Conservation (phyloP, 2,888 invertebrate genomes). For the Morpho achilles region DNA sequence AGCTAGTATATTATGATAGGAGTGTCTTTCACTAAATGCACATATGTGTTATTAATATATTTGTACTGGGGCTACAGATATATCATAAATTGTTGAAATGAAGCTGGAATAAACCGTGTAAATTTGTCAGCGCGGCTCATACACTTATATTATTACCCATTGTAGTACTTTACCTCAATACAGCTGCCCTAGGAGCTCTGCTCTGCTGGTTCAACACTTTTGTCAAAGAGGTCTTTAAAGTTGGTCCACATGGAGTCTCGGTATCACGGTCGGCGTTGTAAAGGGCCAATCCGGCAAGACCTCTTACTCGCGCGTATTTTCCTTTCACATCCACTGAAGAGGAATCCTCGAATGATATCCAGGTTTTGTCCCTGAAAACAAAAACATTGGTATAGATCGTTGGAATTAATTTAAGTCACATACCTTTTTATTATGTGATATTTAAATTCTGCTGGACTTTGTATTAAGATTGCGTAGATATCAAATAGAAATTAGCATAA, state of each 20-base stretch:
- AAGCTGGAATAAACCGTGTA: neutral
- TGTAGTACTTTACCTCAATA: conserved; percentile 64
- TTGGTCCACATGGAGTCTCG: conserved; percentile 71
- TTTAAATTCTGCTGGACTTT: too few relatives aligned
- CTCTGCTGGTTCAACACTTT: conserved; percentile 80
- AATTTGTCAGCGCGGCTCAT: too few relatives aligned
- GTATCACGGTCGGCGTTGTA: conserved; percentile 79
- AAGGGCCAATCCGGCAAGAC: conserved; percentile 84
- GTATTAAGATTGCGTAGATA: too few relatives aligned
- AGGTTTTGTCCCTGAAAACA: conserved; percentile 78
- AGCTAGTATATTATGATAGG: too few relatives aligned
- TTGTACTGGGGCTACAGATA: too few relatives aligned
- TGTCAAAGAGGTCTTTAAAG: conserved; percentile 66
- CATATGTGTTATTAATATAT: too few relatives aligned
- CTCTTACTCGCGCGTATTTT: conserved; percentile 85
- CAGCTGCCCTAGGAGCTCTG: conserved; percentile 81
- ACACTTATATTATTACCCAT: neutral
- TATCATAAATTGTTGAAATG: too few relatives aligned
- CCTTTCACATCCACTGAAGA: conserved; percentile 87
- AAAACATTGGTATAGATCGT: neutral
- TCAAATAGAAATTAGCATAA: too few relatives aligned
- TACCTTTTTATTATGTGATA: too few relatives aligned
- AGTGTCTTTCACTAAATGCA: too few relatives aligned
- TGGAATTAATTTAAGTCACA: too few relatives aligned
- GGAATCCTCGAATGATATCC: conserved; percentile 88